phyloP scores from a whole-genome alignment of 2,113 vertebrate genomes.

The Colinus virginianus region DNA sequence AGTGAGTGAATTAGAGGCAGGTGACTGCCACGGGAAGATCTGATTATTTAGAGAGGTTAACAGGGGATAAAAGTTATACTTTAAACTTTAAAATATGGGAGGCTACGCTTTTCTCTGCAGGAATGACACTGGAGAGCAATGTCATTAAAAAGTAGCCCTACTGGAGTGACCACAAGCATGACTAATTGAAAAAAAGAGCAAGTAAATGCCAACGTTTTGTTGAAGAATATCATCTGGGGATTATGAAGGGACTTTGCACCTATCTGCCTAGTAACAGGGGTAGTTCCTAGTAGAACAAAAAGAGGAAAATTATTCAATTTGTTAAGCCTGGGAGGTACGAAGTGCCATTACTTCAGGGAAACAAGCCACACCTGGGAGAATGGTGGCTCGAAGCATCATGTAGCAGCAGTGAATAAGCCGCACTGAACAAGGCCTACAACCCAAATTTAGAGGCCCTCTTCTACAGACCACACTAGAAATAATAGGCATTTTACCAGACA shows the following conservation, averaged over 20 bases:
- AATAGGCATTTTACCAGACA: background rate
- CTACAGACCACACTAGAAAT: background rate
- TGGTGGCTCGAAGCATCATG: background rate
- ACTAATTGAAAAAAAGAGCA: background rate
- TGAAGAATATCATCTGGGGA: background rate
- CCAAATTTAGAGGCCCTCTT: background rate
- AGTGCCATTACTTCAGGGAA: background rate
- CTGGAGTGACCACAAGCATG: background rate
- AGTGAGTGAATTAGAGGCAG: background rate
- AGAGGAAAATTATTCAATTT: background rate
- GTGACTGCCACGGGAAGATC: background rate
- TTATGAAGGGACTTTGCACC: background rate
- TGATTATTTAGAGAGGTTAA: background rate
- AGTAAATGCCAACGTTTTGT: background rate
- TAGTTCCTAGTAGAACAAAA: background rate
- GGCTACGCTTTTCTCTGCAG: background rate
- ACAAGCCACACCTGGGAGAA: background rate
- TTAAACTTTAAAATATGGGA: constrained; percentile 2
- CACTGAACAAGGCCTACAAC: background rate
- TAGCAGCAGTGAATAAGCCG: accelerated
- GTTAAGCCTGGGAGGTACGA: background rate
- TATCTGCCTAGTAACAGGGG: background rate
- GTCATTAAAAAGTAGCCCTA: background rate
- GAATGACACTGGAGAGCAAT: background rate
- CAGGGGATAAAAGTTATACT: background rate